Evolutionary conservation across 2,113 vertebrate genomes (phyloP).

Genomic region (Epinephelus cyanopodus): DNA sequence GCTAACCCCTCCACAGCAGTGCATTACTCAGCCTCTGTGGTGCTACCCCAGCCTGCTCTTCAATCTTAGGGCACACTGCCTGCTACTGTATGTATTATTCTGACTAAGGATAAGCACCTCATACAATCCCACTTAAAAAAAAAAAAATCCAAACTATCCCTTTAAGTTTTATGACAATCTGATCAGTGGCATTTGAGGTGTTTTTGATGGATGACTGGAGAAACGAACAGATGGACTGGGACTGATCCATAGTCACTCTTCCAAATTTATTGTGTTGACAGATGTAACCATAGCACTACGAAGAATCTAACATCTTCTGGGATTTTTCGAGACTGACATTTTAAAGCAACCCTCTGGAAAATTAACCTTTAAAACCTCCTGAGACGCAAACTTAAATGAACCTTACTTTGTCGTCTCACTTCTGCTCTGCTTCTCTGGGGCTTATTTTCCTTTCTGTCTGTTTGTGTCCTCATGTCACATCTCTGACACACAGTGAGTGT

Average conservation of each 20-base stretch:
- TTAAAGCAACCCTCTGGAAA: constrained; percentile 1
- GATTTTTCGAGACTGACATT: constrained; percentile 6
- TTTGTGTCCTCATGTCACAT: constrained; percentile 13
- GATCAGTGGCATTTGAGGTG: constrained; percentile 7
- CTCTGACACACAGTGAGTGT: background rate
- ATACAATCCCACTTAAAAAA: no score
- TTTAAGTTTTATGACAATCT: background rate
- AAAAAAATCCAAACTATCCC: background rate
- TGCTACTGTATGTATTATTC: no score
- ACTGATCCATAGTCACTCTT: background rate
- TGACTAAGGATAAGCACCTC: no score
- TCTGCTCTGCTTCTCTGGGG: background rate
- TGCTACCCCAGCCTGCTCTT: no score
- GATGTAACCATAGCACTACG: background rate
- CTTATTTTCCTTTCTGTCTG: background rate
- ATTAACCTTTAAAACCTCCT: background rate
- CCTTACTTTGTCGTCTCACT: background rate
- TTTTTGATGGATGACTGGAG: constrained; percentile 2
- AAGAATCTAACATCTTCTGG: background rate
- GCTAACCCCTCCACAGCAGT: no score
- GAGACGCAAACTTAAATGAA: background rate
- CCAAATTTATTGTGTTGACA: background rate
- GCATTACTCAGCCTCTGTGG: no score
- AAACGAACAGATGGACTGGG: background rate
- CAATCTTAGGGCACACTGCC: no score